A percentile compares a stretch with the other conserved stretches of the same genome.
phyloP scores from a whole-genome alignment of 1,140 invertebrate genomes.

The Asbolus verrucosus region DNA sequence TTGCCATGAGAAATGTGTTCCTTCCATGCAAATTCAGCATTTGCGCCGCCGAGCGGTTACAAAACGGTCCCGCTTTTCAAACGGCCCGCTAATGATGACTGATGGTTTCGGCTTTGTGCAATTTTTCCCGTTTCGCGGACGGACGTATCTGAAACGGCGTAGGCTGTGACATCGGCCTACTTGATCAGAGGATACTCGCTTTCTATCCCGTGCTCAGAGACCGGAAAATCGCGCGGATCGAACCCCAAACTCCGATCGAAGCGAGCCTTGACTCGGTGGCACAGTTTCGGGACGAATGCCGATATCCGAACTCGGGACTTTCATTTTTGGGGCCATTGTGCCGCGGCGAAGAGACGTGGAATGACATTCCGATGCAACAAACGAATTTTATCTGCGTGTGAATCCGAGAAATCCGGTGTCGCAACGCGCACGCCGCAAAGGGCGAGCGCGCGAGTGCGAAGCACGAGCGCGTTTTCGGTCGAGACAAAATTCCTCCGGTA shows the following conservation, averaged over 20 bases:
- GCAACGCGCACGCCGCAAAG: too few relatives aligned
- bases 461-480: too few relatives aligned
- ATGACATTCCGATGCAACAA: neutral
- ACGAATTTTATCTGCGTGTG: too few relatives aligned
- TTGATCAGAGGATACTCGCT: conserved; percentile 55
- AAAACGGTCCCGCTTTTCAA: conserved; percentile 19
- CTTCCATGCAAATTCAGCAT: conserved; percentile 44
- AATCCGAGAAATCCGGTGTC: too few relatives aligned
- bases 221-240: conserved; percentile 44
- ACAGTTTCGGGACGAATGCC: neutral
- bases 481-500: too few relatives aligned
- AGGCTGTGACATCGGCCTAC: conserved; percentile 51
- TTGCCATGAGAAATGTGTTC: conserved; percentile 38
- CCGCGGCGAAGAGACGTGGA: neutral
- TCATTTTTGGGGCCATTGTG: too few relatives aligned
- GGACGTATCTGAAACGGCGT: conserved; percentile 38
- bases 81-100: conserved; percentile 32
- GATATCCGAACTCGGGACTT: too few relatives aligned
- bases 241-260: neutral
- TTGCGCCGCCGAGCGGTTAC: conserved; percentile 7
- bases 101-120: conserved; percentile 16
- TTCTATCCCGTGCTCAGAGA: conserved; percentile 46
- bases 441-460: too few relatives aligned
- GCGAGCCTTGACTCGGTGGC: conserved; percentile 28
- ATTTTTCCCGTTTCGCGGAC: conserved; percentile 23